These are phyloP conservation scores for Microplitis mediator DNA, from an alignment of 1,140 invertebrate genomes.

Conservation along the genomic window DNA sequence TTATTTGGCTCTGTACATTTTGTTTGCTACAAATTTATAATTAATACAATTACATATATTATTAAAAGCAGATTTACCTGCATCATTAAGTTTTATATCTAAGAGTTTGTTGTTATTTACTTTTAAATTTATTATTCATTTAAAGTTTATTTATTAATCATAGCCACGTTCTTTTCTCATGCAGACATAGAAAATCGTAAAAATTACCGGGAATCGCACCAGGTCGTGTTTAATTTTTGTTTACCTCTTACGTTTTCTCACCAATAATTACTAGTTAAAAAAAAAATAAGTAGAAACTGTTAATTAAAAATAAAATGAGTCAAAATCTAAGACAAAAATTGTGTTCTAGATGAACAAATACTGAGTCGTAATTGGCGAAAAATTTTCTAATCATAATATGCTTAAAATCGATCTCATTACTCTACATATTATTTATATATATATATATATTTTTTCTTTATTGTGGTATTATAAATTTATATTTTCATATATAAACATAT, in stretches of 20 bases:
- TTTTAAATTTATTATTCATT: background rate
- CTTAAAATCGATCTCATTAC: too few species aligned
- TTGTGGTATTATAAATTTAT: constrained; percentile 15
- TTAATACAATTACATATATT: constrained; percentile 35
- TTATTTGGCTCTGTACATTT: constrained; percentile 56
- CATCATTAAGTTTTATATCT: constrained; percentile 22
- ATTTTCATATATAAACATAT: constrained; percentile 46
- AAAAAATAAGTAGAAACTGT: background rate
- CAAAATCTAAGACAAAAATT: background rate
- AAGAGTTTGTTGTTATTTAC: background rate
- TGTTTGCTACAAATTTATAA: constrained; percentile 56
- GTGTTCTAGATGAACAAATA: constrained; percentile 44
- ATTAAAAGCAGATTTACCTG: constrained; percentile 41
- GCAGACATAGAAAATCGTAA: background rate
- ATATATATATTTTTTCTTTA: constrained; percentile 14
- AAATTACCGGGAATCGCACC: constrained; percentile 11
- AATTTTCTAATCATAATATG: constrained; percentile 39
- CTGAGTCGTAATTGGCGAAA: constrained; percentile 51
- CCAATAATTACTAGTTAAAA: background rate
- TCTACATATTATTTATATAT: constrained; percentile 20
- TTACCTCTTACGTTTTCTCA: background rate
- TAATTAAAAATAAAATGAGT: background rate
- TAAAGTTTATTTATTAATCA: constrained; percentile 28
- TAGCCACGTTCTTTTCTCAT: constrained; percentile 11
- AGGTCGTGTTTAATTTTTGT: constrained; percentile 3